A percentile compares a stretch with the other conserved stretches of the same genome.
phyloP scores from a whole-genome alignment of 2,797 vertebrate species.

The Bradypodion ventrale region DNA sequence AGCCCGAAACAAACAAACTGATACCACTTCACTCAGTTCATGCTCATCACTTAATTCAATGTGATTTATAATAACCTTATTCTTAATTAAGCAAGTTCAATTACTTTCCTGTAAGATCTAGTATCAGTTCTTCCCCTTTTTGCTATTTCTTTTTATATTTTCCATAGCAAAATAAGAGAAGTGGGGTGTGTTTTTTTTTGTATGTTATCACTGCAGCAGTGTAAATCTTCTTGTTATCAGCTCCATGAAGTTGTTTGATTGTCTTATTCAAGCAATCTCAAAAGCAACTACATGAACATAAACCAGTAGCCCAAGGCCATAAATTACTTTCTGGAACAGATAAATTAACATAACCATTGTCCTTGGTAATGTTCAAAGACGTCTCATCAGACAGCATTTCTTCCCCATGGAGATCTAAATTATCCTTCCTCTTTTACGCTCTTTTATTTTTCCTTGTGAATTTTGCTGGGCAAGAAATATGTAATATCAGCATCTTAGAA shows the following conservation, averaged over 20 bases:
- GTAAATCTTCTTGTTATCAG: conserved; percentile 47
- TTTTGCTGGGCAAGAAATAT: background rate
- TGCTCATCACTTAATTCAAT: background rate
- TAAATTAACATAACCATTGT: conserved; percentile 38
- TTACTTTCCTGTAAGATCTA: conserved; percentile 33
- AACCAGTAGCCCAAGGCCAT: conserved; percentile 16
- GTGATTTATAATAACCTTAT: background rate
- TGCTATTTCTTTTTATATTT: conserved; percentile 18
- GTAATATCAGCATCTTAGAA: background rate
- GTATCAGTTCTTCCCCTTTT: fast-evolving
- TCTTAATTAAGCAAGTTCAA: conserved; percentile 28
- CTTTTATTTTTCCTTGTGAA: conserved; percentile 35
- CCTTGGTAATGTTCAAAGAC: conserved; percentile 29
- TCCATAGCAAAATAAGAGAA: conserved; percentile 23
- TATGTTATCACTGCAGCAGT: conserved; percentile 18
- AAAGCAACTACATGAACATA: conserved; percentile 33
- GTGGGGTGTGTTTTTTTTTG: conserved; percentile 1
- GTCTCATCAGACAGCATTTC: conserved; percentile 4
- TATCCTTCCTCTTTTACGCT: background rate
- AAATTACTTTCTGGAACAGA: conserved; percentile 21
- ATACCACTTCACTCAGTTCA: background rate
- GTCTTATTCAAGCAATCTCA: conserved; percentile 39
- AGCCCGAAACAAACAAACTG: background rate
- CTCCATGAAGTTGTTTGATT: conserved; percentile 24
- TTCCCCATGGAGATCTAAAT: conserved; percentile 37